Conservation (phyloP, 2,888 invertebrate species). For the Pinctada fucata region DNA sequence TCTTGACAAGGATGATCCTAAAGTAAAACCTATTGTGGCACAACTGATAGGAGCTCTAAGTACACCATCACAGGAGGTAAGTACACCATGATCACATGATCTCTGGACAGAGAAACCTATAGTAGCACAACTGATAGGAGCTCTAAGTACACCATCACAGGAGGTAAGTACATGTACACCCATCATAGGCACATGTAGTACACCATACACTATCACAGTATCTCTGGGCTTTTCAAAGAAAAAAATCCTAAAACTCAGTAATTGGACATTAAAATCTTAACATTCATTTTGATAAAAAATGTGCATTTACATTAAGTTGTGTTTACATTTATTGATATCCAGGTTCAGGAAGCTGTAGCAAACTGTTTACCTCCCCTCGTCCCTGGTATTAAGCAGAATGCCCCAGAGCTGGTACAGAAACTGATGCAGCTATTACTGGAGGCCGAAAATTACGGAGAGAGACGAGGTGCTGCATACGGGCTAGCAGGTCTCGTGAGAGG, state of each 20-base stretch:
- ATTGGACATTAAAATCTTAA: no score
- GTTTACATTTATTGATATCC: constrained; percentile 1
- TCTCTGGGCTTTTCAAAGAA: no score
- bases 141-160: constrained; percentile 96
- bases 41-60: constrained; percentile 93
- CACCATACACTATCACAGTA: no score
- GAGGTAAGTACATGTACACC: constrained; percentile 80
- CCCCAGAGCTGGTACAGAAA: constrained; percentile 90
- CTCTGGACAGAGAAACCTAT: constrained; percentile 84
- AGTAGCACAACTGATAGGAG: constrained; percentile 90
- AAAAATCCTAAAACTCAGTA: no score
- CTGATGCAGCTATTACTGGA: constrained; percentile 79
- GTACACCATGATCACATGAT: neutral
- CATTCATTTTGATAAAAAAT: no score
- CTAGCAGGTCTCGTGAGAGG: constrained; percentile 97
- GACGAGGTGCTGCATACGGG: constrained; percentile 94
- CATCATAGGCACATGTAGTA: no score
- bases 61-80: constrained; percentile 95
- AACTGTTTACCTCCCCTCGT: constrained; percentile 96
- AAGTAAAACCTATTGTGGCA: constrained; percentile 95
- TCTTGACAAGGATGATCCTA: constrained; percentile 90
- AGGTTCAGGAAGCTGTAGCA: constrained; percentile 98
- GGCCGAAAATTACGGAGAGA: constrained; percentile 75
- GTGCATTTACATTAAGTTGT: no score
- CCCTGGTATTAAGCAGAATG: constrained; percentile 93